phyloP scores from a whole-genome alignment of 2,113 vertebrate species.

The Sinocyclocheilus anophthalmus region DNA sequence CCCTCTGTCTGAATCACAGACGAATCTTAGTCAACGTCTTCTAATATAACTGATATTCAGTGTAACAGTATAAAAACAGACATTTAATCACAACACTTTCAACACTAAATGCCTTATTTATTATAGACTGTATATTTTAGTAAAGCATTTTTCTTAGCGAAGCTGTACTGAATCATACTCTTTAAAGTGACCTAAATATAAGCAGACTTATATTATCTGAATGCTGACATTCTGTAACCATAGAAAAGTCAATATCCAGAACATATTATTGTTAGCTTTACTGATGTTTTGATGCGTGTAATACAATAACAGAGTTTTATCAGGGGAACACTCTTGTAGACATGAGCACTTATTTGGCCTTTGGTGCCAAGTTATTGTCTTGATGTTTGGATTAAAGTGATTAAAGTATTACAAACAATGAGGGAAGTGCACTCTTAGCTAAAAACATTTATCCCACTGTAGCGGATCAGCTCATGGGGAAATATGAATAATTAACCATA shows the following conservation, averaged over 20 bases:
- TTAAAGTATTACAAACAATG: constrained; percentile 16
- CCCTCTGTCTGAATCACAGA: background rate
- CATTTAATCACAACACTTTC: background rate
- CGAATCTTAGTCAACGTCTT: background rate
- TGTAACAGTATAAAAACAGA: background rate
- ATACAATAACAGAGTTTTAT: background rate
- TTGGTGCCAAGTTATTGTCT: background rate
- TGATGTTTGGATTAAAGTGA: constrained; percentile 14
- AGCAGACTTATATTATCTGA: background rate
- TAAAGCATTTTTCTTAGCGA: background rate
- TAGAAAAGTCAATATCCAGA: background rate
- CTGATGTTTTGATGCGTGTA: background rate
- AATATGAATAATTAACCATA: too few relatives aligned
- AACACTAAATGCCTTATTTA: constrained; percentile 25
- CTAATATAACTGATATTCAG: constrained; percentile 30
- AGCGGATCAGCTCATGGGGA: too few relatives aligned
- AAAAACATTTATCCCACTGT: too few relatives aligned
- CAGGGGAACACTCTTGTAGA: background rate
- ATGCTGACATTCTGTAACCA: background rate
- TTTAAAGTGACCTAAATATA: background rate
- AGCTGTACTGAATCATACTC: background rate
- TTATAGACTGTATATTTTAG: constrained; percentile 23
- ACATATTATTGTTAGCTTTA: background rate
- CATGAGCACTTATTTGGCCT: background rate
- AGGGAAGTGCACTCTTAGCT: constrained; percentile 27